Evolutionary conservation across 1,140 invertebrate species (phyloP), one percentile per base, ranked within the genome.

Genomic region (Diploscapter pachys): DNA sequence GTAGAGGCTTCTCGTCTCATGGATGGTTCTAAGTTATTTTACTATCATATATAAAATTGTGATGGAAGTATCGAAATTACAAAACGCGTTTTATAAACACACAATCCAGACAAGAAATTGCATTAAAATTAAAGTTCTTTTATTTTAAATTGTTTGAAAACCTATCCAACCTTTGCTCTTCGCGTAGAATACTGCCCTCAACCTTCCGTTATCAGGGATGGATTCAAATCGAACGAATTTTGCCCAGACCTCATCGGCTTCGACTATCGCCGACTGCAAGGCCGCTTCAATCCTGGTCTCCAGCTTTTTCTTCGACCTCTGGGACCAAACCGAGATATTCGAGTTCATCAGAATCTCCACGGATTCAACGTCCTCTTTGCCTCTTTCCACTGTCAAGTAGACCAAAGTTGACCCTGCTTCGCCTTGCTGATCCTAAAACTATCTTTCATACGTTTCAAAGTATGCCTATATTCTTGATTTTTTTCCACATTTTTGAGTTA

Each of bases 271-370:
- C n/a, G n/a, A n/a, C n/a, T n/a, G n/a, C n/a, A n/a, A n/a, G n/a
- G n/a, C n/a, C n/a, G n/a, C n/a, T n/a, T n/a, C n/a, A n/a, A 68
- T 68, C 66, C 66, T 68, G 5, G 13, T 54, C 66, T 68, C 66
- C 5, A 68, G 50, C 50, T 68, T 68, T 5, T 50, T 54, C 66
- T 54, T 68, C 13, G 56, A 31, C 6, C 66, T 50, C 51, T 53
- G 56, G n/a, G 66, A 68, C 51, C 52, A 50, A 8, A 53, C 66
- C 31, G 52, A n/a, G 13, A 54, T 5, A 5, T 5, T 53, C 51
- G 56, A 54, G 50, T 50, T 68, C 13, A 54, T 53, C 6, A 68
- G 5, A 4, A 68, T 5, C 50, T 68, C 66, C 6, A 68, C 66
- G 6, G 13, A 51, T 31, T 68, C 66, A 50, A 68, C 51, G 50